Evolutionary conservation across 2,888 invertebrate species (phyloP).

Genomic region (Biston stratarius): DNA sequence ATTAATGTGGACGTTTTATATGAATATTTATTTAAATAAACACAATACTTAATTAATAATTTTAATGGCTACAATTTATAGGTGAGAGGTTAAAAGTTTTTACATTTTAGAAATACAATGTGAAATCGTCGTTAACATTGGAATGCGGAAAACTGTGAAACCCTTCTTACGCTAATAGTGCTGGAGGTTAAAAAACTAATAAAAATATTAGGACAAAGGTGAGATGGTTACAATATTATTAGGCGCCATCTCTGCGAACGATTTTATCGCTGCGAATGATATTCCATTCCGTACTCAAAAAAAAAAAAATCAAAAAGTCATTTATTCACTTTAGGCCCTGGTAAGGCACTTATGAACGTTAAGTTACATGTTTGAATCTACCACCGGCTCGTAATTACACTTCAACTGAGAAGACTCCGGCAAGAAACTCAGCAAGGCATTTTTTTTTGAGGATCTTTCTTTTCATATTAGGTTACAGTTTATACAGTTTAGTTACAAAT

Average conservation of each 20-base stretch:
- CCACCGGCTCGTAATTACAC: too few relatives aligned
- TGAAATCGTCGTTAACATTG: constrained; percentile 28
- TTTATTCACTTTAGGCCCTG: too few relatives aligned
- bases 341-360: too few relatives aligned
- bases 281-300: not conserved
- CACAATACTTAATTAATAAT: constrained; percentile 30
- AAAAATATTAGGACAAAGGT: constrained; percentile 15
- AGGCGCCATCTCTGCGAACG: constrained; percentile 1
- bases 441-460: too few relatives aligned
- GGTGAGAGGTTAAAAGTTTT: constrained; percentile 33
- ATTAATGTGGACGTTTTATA: constrained; percentile 42
- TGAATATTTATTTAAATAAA: constrained; percentile 37
- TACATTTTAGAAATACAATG: constrained; percentile 31
- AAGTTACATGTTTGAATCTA: too few relatives aligned
- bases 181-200: constrained; percentile 9
- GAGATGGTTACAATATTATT: constrained; percentile 13
- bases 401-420: too few relatives aligned
- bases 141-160: constrained; percentile 29
- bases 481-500: too few relatives aligned
- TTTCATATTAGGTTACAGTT: too few relatives aligned
- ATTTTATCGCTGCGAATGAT: not conserved
- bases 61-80: constrained; percentile 25
- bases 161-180: constrained; percentile 11
- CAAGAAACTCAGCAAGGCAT: too few relatives aligned
- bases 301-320: too few relatives aligned